A percentile compares a stretch with the other conserved stretches of the same genome.
Conservation (phyloP, 1,140 invertebrate species). For the Chironomus striatipennis region DNA sequence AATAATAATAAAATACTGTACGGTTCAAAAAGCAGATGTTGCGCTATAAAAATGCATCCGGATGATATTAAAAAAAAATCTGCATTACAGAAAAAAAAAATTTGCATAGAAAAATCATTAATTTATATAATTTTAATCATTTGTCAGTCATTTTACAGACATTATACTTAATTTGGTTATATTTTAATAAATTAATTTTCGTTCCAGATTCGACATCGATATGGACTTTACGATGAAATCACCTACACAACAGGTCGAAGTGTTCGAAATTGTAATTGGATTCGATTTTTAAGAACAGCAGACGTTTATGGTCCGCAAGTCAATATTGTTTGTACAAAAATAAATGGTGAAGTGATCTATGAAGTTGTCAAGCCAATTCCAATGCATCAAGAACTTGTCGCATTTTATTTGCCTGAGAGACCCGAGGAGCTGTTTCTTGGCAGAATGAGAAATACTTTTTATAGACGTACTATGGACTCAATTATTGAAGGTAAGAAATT, state of each 20-base stretch:
- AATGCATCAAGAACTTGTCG: constrained; percentile 77
- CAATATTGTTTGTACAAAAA: constrained; percentile 81
- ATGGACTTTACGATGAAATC: constrained; percentile 84
- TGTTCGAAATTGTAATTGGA: constrained; percentile 89
- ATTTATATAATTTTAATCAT: not conserved
- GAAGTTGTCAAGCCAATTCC: constrained; percentile 76
- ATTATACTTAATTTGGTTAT: not conserved
- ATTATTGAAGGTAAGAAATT: constrained; percentile 65
- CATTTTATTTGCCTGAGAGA: constrained; percentile 70
- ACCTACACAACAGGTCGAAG: constrained; percentile 63
- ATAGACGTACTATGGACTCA: constrained; percentile 76
- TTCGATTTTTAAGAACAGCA: constrained; percentile 75
- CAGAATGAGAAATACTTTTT: constrained; percentile 70
- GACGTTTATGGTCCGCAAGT: constrained; percentile 70
- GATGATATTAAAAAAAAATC: no score
- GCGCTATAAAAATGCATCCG: not conserved
- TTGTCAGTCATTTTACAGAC: not conserved
- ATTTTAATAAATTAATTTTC: not conserved
- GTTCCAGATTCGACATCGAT: constrained; percentile 73
- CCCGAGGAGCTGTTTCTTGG: constrained; percentile 74
- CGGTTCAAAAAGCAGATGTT: not conserved
- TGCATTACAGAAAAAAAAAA: no score
- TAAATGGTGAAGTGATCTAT: constrained; percentile 79
- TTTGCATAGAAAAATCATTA: no score
- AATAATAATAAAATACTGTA: no score